These are phyloP conservation scores for Catostylus mosaicus DNA, from an alignment of 30 jellyfish, hydroid and myxozoan genomes.

Conservation along the genomic window DNA sequence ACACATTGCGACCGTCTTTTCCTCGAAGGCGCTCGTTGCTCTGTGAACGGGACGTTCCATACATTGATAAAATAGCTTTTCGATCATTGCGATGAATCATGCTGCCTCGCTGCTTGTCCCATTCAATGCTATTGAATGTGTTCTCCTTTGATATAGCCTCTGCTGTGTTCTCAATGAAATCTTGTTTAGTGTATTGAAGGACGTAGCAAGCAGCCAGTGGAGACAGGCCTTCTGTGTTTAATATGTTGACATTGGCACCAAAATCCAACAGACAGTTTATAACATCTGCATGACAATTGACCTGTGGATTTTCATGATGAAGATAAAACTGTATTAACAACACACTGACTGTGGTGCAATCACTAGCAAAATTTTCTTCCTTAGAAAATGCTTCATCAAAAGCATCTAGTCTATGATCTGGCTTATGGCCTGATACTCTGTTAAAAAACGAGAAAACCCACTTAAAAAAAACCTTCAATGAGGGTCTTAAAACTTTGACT, in stretches of 20 bases:
- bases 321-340: background rate
- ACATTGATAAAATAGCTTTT: constrained; percentile 67
- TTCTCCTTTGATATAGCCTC: constrained; percentile 88
- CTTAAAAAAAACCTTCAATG: too few relatives aligned
- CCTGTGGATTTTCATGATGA: constrained; percentile 33
- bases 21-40: constrained; percentile 21
- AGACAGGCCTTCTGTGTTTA: constrained; percentile 88
- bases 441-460: too few relatives aligned
- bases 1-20: constrained; percentile 15
- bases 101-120: constrained; percentile 83
- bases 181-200: constrained; percentile 78
- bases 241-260: constrained; percentile 87
- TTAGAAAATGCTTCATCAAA: too few relatives aligned
- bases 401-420: too few relatives aligned
- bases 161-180: constrained; percentile 83
- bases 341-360: too few relatives aligned
- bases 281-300: constrained; percentile 87
- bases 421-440: too few relatives aligned
- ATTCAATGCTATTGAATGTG: constrained; percentile 75
- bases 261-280: constrained; percentile 80
- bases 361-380: too few relatives aligned
- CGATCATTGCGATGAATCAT: constrained; percentile 79
- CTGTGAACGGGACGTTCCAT: constrained; percentile 53
- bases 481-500: too few relatives aligned
- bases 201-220: constrained; percentile 92